Evolutionary conservation across 2,888 invertebrate genomes (phyloP).

Genomic region (Agriopis aurantiaria): DNA sequence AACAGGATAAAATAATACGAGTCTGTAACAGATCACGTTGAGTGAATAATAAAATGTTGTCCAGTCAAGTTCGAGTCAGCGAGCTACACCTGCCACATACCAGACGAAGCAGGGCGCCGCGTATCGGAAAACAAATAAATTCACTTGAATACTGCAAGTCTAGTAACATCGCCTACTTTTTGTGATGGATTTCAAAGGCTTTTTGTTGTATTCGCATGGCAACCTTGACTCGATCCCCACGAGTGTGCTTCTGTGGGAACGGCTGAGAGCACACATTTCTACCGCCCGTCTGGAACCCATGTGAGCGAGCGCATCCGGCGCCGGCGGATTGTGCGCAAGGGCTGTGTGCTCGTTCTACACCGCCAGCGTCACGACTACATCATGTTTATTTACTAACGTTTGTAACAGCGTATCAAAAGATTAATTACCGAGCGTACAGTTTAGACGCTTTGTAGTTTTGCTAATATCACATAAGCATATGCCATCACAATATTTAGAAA

Average conservation of each 20-base stretch:
- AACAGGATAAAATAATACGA: slow-evolving; percentile 45
- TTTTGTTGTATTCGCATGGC: slow-evolving; percentile 78
- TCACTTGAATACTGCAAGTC: slow-evolving; percentile 67
- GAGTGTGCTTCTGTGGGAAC: slow-evolving; percentile 80
- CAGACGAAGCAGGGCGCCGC: slow-evolving; percentile 57
- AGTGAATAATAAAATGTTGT: slow-evolving; percentile 70
- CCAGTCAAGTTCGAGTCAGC: slow-evolving; percentile 71
- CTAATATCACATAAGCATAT: slow-evolving; percentile 44
- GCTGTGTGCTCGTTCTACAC: slow-evolving; percentile 56
- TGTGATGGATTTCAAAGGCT: slow-evolving; percentile 65
- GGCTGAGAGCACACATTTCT: slow-evolving; percentile 71
- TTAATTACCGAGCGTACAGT: slow-evolving; percentile 49
- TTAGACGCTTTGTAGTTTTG: slow-evolving; percentile 31
- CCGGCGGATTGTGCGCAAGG: slow-evolving; percentile 71
- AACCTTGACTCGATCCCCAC: slow-evolving; percentile 80
- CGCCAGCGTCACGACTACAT: slow-evolving; percentile 41
- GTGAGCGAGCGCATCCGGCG: slow-evolving; percentile 81
- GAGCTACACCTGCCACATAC: slow-evolving; percentile 72
- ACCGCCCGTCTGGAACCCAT: slow-evolving; percentile 81
- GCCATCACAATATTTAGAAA: slow-evolving; percentile 13
- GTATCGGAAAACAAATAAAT: slow-evolving; percentile 68
- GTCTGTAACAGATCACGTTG: slow-evolving; percentile 53
- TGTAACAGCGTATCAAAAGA: slow-evolving; percentile 57
- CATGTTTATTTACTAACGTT: slow-evolving; percentile 68
- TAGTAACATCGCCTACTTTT: slow-evolving; percentile 72